A percentile compares a stretch with the other conserved stretches of the same genome.
Evolutionary conservation across 2,888 invertebrate species (phyloP).

Genomic region (Drosophila cognata): DNA sequence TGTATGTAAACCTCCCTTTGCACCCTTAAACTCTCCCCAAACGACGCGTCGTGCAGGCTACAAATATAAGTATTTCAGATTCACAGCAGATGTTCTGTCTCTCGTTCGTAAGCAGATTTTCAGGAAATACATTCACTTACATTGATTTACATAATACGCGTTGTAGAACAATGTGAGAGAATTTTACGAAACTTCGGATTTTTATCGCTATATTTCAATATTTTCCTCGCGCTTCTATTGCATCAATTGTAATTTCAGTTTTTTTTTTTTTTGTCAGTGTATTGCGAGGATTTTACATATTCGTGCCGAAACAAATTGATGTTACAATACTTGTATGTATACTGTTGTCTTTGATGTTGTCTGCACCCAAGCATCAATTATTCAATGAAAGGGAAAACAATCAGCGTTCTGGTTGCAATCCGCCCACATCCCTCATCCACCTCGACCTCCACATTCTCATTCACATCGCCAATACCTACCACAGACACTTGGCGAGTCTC

Average conservation of each 20-base stretch:
- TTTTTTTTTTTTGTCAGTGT: background rate
- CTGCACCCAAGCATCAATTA: slow-evolving; percentile 63
- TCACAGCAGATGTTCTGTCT: slow-evolving; percentile 67
- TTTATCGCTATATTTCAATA: slow-evolving; percentile 45
- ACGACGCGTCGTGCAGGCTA: background rate
- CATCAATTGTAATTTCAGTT: slow-evolving; percentile 12
- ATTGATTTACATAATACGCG: slow-evolving; percentile 74
- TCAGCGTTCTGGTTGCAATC: slow-evolving; percentile 34
- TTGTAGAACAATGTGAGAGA: slow-evolving; percentile 8
- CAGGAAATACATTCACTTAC: slow-evolving; percentile 53
- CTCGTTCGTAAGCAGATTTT: slow-evolving; percentile 68
- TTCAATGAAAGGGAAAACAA: slow-evolving; percentile 57
- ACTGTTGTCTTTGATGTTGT: slow-evolving; percentile 32
- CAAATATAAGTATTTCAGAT: slow-evolving; percentile 60
- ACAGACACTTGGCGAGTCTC: slow-evolving; percentile 34
- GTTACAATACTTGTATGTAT: slow-evolving; percentile 2
- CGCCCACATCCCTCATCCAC: background rate
- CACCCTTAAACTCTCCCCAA: background rate
- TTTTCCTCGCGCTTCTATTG: slow-evolving; percentile 13
- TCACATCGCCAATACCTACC: slow-evolving; percentile 4
- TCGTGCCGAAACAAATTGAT: slow-evolving; percentile 7
- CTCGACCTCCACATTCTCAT: background rate
- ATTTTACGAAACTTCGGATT: slow-evolving; percentile 8
- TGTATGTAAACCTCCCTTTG: background rate
- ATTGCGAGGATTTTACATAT: slow-evolving; percentile 14